phyloP scores from a whole-genome alignment of 2,888 invertebrate species.

The Orthosia gothica region DNA sequence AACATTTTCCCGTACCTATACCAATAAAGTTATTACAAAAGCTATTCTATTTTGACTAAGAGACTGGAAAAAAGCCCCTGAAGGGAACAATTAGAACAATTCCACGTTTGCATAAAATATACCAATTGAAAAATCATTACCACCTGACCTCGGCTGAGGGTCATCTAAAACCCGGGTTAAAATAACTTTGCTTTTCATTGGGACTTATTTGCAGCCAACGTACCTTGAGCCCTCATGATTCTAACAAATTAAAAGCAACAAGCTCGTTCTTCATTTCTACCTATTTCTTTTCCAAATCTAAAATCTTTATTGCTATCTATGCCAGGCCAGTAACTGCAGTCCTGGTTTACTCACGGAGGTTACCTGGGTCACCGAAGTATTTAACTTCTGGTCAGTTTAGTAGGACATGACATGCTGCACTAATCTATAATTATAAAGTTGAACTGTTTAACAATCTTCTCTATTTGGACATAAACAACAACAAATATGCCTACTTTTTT shows the following conservation, averaged over 20 bases:
- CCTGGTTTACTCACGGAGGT: no score
- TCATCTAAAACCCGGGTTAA: neutral
- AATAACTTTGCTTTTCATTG: slow-evolving; percentile 3
- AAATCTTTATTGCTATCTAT: no score
- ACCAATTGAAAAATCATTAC: neutral
- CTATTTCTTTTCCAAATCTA: no score
- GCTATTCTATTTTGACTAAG: neutral
- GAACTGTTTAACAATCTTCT: no score
- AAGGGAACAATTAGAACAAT: neutral
- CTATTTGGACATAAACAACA: no score
- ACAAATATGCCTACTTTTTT: no score
- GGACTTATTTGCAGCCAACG: neutral
- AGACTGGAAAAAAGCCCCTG: neutral
- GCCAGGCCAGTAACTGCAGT: no score
- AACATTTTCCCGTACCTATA: neutral
- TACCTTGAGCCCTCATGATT: neutral
- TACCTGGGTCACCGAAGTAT: no score
- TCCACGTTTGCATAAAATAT: neutral
- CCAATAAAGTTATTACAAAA: neutral
- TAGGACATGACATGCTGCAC: no score
- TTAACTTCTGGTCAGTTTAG: no score
- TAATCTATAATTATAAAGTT: no score
- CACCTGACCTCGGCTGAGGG: neutral
- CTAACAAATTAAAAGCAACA: neutral
- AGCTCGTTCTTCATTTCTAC: no score